Conservation (phyloP, 2,888 invertebrate species). For the Phalera bucephala region DNA sequence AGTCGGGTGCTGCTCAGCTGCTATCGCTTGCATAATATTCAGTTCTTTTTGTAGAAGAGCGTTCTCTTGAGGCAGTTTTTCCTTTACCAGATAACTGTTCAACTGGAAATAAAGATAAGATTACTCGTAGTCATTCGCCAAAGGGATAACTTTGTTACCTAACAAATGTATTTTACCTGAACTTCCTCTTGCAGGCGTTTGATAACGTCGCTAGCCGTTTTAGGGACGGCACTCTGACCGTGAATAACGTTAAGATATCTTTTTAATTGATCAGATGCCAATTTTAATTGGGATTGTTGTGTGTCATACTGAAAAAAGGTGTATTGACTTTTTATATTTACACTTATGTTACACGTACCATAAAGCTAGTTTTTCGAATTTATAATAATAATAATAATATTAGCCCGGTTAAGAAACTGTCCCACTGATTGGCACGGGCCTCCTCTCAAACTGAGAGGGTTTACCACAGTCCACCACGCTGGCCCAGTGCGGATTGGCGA, state of each 20-base stretch:
- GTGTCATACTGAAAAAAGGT: conserved; percentile 65
- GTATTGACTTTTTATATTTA: no score
- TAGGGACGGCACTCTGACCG: conserved; percentile 73
- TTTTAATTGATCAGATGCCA: conserved; percentile 83
- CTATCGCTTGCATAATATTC: conserved; percentile 86
- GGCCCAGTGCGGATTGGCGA: no score
- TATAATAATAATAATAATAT: no score
- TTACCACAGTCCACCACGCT: no score
- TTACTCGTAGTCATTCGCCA: no score
- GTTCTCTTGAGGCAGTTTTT: conserved; percentile 91
- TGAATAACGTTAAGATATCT: conserved; percentile 84
- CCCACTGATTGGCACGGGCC: no score
- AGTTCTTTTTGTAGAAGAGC: conserved; percentile 84
- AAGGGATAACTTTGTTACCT: no score
- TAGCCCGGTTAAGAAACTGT: no score
- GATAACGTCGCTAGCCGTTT: conserved; percentile 85
- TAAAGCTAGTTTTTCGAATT: no score
- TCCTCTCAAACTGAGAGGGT: no score
- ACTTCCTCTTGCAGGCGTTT: conserved; percentile 90
- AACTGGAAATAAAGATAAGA: conserved; percentile 68
- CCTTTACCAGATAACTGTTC: conserved; percentile 88
- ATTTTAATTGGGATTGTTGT: conserved; percentile 72
- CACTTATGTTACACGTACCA: no score
- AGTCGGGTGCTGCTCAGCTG: conserved; percentile 85
- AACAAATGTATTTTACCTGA: conserved; percentile 79